Conservation (phyloP, 2,888 invertebrate species). For the Agonopterix heracliana region DNA sequence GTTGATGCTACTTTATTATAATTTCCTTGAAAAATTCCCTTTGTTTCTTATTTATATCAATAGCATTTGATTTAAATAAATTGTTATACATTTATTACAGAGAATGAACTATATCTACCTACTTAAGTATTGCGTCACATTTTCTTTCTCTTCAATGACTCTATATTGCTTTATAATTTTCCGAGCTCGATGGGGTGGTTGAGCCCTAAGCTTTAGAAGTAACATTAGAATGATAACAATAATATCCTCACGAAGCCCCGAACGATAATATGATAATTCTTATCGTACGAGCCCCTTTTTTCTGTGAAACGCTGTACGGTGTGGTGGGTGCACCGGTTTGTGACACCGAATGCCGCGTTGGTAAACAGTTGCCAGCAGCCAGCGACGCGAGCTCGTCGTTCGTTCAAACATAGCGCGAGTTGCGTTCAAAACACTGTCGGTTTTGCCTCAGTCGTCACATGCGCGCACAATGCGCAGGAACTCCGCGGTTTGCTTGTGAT, state of each 20-base stretch:
- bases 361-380: slow-evolving; percentile 53
- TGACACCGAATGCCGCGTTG: slow-evolving; percentile 29
- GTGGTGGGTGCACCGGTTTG: slow-evolving; percentile 44
- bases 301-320: slow-evolving; percentile 29
- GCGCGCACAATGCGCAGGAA: slow-evolving; percentile 58
- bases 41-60: no score
- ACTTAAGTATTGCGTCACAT: no score
- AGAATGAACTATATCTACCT: no score
- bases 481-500: slow-evolving; percentile 44
- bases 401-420: slow-evolving; percentile 14
- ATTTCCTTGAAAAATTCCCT: not conserved
- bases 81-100: no score
- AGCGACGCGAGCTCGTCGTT: slow-evolving; percentile 48
- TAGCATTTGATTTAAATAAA: no score
- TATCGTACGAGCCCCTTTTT: slow-evolving; percentile 55
- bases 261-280: slow-evolving; percentile 46
- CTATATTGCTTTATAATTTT: no score
- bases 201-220: no score
- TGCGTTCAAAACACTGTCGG: slow-evolving; percentile 17
- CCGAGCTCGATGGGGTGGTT: no score
- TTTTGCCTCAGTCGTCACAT: slow-evolving; percentile 13
- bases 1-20: not conserved
- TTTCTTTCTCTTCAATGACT: no score
- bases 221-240: not conserved
- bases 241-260: slow-evolving; percentile 19